These are phyloP conservation scores for Elaphurus davidianus DNA, from an alignment of 2,113 vertebrate species.

Conservation along the genomic window DNA sequence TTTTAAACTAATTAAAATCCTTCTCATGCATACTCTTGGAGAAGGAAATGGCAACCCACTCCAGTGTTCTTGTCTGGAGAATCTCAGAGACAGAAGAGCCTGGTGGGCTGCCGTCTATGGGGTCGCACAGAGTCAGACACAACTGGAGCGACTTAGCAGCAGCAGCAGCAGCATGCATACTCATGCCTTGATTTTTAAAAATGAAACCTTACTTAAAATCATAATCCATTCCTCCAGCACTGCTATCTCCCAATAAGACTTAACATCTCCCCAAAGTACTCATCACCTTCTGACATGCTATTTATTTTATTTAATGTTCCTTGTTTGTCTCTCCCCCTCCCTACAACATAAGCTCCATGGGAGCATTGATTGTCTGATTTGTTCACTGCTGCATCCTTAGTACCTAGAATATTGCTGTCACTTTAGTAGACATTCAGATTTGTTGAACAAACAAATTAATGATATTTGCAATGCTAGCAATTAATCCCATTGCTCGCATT, in stretches of 20 bases:
- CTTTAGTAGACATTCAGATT: not conserved
- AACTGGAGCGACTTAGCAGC: not conserved
- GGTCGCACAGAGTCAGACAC: not conserved
- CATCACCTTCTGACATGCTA: not conserved
- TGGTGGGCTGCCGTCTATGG: not conserved
- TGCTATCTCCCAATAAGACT: not conserved
- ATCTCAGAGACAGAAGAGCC: not conserved
- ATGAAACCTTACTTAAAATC: constrained; percentile 3
- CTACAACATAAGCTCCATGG: not conserved
- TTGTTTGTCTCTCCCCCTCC: not conserved
- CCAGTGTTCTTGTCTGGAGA: not conserved
- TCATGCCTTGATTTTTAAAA: not conserved
- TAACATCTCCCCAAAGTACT: not conserved
- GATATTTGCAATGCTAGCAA: not conserved
- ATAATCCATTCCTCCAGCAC: not conserved
- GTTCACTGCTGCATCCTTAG: not conserved
- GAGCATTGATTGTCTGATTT: not conserved
- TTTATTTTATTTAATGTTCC: not conserved
- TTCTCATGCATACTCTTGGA: not conserved
- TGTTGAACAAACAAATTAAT: not conserved
- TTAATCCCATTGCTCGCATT: not conserved
- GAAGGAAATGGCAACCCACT: not conserved
- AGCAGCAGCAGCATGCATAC: not conserved
- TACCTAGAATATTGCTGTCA: not conserved
- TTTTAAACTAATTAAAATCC: not conserved